Conservation (phyloP, 2,888 invertebrate genomes). For the Stomorhina lunata region DNA sequence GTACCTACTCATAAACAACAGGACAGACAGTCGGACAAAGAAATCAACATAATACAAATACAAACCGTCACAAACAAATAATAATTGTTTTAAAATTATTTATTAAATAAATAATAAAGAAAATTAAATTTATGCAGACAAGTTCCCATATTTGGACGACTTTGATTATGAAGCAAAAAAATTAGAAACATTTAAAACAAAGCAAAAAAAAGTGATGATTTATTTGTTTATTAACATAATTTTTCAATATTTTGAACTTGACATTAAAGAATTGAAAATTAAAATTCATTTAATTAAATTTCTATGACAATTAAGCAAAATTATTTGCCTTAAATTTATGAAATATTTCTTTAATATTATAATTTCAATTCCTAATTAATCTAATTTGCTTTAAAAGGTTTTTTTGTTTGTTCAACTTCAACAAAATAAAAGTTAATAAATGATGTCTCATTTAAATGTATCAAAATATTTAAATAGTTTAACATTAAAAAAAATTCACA, state of each 20-base stretch:
- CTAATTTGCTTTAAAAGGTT: not conserved
- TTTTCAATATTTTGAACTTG: constrained; percentile 29
- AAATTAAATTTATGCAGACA: constrained; percentile 36
- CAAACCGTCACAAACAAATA: constrained; percentile 29
- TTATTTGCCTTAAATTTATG: too few relatives aligned
- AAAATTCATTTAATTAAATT: not conserved
- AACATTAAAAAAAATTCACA: constrained; percentile 37
- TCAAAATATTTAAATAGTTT: constrained; percentile 46
- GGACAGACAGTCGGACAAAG: not conserved
- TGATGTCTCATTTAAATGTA: constrained; percentile 30
- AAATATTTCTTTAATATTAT: too few relatives aligned
- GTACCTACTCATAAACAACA: not conserved
- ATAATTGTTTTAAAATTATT: constrained; percentile 45
- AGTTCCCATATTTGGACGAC: constrained; percentile 11
- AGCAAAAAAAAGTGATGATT: constrained; percentile 24
- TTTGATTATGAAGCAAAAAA: constrained; percentile 22
- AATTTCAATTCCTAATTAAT: not conserved
- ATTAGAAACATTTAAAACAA: not conserved
- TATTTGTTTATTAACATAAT: constrained; percentile 16
- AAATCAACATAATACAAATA: not conserved
- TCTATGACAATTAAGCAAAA: not conserved
- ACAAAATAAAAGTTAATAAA: too few relatives aligned
- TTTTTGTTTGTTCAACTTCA: not conserved
- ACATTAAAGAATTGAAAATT: too few relatives aligned
- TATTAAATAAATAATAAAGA: not conserved